Conservation (phyloP, 2,888 invertebrate species). For the Onthophagus sagittarius region DNA sequence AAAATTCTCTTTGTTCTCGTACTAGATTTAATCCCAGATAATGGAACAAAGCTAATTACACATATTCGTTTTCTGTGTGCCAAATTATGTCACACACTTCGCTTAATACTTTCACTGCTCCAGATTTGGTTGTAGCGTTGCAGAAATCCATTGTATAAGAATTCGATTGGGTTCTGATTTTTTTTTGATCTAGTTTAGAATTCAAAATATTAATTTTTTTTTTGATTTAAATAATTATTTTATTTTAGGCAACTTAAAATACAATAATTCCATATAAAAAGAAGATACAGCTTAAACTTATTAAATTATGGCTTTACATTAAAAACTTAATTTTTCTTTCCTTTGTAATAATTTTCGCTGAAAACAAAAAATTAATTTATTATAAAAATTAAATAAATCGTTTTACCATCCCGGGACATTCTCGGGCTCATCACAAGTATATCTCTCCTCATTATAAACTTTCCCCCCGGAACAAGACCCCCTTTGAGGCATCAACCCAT, state of each 20-base stretch:
- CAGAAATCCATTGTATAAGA: conserved; percentile 17
- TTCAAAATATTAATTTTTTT: no score
- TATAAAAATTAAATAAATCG: background rate
- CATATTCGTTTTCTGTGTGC: background rate
- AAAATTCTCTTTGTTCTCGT: no score
- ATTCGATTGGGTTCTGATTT: background rate
- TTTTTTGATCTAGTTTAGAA: no score
- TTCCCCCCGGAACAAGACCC: conserved; percentile 69
- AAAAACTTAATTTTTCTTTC: conserved; percentile 27
- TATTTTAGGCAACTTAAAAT: no score
- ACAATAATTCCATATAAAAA: background rate
- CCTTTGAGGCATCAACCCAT: conserved; percentile 71
- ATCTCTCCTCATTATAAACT: conserved; percentile 75
- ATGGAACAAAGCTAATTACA: background rate
- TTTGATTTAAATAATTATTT: no score
- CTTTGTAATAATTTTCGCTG: conserved; percentile 42
- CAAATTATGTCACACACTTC: background rate
- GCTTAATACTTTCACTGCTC: conserved; percentile 26
- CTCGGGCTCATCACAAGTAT: conserved; percentile 72
- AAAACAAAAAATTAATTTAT: conserved; percentile 28
- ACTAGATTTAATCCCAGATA: background rate
- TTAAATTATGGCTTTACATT: conserved; percentile 13
- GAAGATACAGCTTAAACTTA: background rate
- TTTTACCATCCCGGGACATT: conserved; percentile 74
- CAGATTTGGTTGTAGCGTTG: conserved; percentile 18